These are phyloP conservation scores for Camponotus floridanus DNA, from an alignment of 1,140 invertebrate genomes.

Conservation along the genomic window DNA sequence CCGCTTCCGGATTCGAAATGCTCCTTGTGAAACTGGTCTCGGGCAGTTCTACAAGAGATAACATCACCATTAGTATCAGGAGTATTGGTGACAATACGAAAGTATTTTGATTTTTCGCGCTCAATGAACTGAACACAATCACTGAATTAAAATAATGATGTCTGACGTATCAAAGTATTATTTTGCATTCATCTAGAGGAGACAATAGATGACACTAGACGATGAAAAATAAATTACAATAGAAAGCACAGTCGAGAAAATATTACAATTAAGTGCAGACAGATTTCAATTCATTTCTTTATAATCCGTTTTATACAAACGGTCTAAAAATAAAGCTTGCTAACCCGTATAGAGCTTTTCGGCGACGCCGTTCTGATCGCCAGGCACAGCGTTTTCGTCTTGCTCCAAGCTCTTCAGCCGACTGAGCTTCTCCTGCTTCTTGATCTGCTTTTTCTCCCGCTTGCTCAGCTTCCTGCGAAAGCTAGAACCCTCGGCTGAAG, in stretches of 20 bases:
- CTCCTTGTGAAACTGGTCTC: conserved; percentile 99
- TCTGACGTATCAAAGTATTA: conserved; percentile 6
- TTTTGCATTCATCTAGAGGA: neutral
- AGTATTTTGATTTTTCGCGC: neutral
- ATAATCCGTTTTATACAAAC: neutral
- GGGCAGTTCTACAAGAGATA: conserved; percentile 92
- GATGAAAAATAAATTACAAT: neutral
- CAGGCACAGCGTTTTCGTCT: conserved; percentile 89
- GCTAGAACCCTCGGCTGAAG: conserved; percentile 87
- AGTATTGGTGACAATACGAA: neutral
- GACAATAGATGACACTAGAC: neutral
- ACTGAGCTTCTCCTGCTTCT: conserved; percentile 98
- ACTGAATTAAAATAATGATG: neutral
- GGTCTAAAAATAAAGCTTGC: conserved; percentile 34
- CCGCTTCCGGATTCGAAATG: conserved; percentile 99
- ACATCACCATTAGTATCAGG: conserved; percentile 8
- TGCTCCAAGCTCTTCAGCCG: conserved; percentile 90
- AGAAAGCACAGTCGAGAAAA: neutral
- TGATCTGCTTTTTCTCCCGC: conserved; percentile 98
- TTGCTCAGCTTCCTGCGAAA: conserved; percentile 98
- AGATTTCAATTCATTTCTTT: neutral
- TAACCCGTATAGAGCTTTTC: conserved; percentile 96
- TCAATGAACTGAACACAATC: neutral
- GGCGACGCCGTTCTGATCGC: conserved; percentile 95
- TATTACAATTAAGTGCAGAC: neutral